Conservation (phyloP, 2,797 vertebrate species). For the Rhodeus uyekii region DNA sequence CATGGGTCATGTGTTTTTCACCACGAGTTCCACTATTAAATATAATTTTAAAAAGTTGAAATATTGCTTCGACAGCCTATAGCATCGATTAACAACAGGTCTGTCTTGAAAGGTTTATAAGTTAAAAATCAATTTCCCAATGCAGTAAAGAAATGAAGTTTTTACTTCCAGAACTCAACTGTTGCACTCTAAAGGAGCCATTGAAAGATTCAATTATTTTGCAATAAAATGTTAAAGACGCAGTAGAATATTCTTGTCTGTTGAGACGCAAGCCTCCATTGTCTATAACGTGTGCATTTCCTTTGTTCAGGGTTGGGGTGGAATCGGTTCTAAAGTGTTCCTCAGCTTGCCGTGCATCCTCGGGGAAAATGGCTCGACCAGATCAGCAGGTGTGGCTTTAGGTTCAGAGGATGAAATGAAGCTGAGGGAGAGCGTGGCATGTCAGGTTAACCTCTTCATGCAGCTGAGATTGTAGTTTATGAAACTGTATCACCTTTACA, state of each 20-base stretch:
- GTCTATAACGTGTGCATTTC: neutral
- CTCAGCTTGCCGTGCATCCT: slow-evolving; percentile 91
- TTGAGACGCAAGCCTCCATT: too few relatives aligned
- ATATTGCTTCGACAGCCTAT: neutral
- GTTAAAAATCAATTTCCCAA: too few relatives aligned
- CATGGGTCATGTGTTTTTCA: neutral
- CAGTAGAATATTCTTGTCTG: neutral
- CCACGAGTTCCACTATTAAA: neutral
- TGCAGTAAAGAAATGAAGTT: too few relatives aligned
- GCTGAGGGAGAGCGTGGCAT: slow-evolving; percentile 79
- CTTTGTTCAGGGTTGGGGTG: slow-evolving; percentile 75
- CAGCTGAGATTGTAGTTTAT: slow-evolving; percentile 78
- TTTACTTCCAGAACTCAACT: neutral
- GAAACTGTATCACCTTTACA: neutral
- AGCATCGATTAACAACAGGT: neutral
- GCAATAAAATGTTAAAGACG: neutral
- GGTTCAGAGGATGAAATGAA: slow-evolving; percentile 78
- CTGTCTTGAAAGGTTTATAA: neutral
- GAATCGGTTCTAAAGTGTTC: slow-evolving; percentile 85
- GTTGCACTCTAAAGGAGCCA: neutral
- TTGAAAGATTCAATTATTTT: neutral
- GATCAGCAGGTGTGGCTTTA: slow-evolving; percentile 75
- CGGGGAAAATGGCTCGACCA: slow-evolving; percentile 81
- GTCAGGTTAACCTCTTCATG: slow-evolving; percentile 82
- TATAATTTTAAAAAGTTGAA: neutral